These are phyloP conservation scores for Sycon ciliatum DNA, from an alignment of 37 sponge, comb jelly and placozoan species.

Conservation along the genomic window DNA sequence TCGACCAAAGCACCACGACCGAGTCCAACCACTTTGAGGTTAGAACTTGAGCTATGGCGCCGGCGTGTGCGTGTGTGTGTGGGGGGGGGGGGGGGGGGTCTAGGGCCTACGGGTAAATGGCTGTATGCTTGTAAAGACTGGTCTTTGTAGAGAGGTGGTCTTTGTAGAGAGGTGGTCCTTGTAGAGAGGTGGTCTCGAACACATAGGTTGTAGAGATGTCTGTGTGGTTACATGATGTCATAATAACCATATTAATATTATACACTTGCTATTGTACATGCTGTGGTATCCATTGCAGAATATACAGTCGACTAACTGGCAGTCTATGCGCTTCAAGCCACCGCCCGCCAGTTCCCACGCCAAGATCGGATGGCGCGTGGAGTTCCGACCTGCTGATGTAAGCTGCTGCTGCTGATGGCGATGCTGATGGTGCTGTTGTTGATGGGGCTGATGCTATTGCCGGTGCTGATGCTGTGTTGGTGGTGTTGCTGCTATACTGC, in stretches of 20 bases:
- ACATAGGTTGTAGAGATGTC: neutral
- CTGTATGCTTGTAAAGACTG: no score
- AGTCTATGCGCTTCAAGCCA: constrained; percentile 96
- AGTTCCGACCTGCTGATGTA: constrained; percentile 87
- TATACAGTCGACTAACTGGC: constrained; percentile 96
- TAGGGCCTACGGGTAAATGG: no score
- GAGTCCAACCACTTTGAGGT: constrained; percentile 92
- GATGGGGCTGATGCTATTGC: neutral
- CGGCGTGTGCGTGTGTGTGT: neutral
- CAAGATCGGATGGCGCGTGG: constrained; percentile 98
- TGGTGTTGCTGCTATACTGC: no score
- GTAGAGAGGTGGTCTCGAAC: neutral
- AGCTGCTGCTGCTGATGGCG: neutral
- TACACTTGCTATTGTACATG: neutral
- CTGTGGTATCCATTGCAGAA: constrained; percentile 41
- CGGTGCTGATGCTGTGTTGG: neutral
- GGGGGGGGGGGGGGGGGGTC: neutral
- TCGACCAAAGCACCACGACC: constrained; percentile 63
- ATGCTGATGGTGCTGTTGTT: neutral
- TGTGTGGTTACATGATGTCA: constrained; percentile 12
- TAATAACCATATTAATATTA: neutral
- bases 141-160: no score
- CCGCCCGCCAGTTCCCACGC: constrained; percentile 83
- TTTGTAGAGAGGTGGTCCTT: no score
- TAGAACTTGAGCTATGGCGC: neutral